Base-by-base conservation (phyloP, 1,140 invertebrate species). In the Carcinoscorpius rotundicauda region DNA sequence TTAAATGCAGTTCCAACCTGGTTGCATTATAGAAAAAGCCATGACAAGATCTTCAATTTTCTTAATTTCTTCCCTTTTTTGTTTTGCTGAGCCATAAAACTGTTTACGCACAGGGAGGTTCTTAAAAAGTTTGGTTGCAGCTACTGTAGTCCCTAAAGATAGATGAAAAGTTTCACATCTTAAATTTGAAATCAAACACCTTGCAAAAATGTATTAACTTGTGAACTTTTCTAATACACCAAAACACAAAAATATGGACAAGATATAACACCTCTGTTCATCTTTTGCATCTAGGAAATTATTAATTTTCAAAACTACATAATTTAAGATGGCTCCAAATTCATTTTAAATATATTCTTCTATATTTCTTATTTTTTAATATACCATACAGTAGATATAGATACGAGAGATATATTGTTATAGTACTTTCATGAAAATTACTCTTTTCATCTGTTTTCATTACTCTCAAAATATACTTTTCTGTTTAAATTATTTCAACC, bases 31-130 rank as follows among this genome's bases (percentile, higher is more conserved):
- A 48, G 77, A 78, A 72, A 79, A 82, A 10, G 74, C 73, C 72
- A 82, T 81, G 6, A 86, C 73, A 29, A 84, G 68, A 55, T 73
- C 75, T 74, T 86, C 84, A 48, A 83, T 74, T 68, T 78, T 78
- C 75, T 82, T 84, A 9, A 86, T 67, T 70, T 84, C 82, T 60
- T 84, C 81, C 68, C 77, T 81, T 29, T 78, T 74, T 66, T 76
- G 77, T 66, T 79, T 82, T 9, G 71, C 69, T 56, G 76, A 78
- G 58, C 73, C 79, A 60, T 84, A 79, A 65, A 79, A 80, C 73
- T 86, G 82, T 71, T 74, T 72, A 48, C 85, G 75, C 0, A 87
- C 85, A 61, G 85, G 85, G 11, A 85, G 66, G 60, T 82, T 80
- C 71, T 80, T 81, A 72, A 86, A 87, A 52, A 87, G 70, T 65